Evolutionary conservation across 2,888 invertebrate species (phyloP).

Genomic region (Tridacna gigas): DNA sequence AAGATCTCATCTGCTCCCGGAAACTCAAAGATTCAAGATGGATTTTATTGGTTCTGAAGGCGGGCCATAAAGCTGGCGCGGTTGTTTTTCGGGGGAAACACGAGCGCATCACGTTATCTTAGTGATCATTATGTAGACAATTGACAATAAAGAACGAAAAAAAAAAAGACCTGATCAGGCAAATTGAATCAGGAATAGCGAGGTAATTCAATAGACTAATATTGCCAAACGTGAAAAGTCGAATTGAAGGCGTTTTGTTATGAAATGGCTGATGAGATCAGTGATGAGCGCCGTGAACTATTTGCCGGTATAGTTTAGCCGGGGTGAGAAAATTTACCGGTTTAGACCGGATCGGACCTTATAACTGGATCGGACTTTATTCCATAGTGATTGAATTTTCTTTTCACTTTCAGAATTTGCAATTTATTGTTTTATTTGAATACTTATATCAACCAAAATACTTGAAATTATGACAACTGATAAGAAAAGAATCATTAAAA

Average conservation of each 20-base stretch:
- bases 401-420: too few species aligned
- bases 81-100: conserved; percentile 24
- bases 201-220: conserved; percentile 21
- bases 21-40: conserved; percentile 59
- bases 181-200: conserved; percentile 23
- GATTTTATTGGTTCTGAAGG: conserved; percentile 63
- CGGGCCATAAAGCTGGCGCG: conserved; percentile 51
- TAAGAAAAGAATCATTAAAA: too few species aligned
- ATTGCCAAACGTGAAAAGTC: conserved; percentile 19
- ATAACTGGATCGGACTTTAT: too few species aligned
- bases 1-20: conserved; percentile 61
- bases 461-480: too few species aligned
- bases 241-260: conserved; percentile 25
- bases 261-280: neutral
- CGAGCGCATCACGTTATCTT: conserved; percentile 40
- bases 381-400: too few species aligned
- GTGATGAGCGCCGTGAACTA: too few species aligned
- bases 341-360: too few species aligned
- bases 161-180: conserved; percentile 22
- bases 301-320: too few species aligned
- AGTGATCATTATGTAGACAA: conserved; percentile 48
- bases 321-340: too few species aligned
- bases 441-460: too few species aligned
- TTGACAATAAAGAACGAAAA: conserved; percentile 45
- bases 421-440: too few species aligned